Base-by-base conservation (phyloP, 2,797 vertebrate species). In the Pogonophryne albipinna region DNA sequence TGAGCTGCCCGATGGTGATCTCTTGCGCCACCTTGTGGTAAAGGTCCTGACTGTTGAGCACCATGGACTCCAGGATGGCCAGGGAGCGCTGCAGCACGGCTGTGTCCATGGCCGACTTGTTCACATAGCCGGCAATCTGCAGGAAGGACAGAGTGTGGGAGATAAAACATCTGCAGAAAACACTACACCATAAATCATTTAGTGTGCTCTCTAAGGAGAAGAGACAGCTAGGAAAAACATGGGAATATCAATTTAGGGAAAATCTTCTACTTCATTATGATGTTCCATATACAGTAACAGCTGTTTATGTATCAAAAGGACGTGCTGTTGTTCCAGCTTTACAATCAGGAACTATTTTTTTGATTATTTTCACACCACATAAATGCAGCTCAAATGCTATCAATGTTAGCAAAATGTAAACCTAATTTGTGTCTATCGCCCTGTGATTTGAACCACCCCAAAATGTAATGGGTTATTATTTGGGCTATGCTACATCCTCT, bases 21-120 rank as follows among this genome's bases (percentile, higher is more conserved):
- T 99, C 98, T 83, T 99, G 98, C 0, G 98, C 98, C 94, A 99
- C 98, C 89, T 99, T 99, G 94, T 99, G 98, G 94, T 99, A 99
- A 23, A 99, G 95, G 87, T 99, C 98, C 16, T 99, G 98, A 82
- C 98, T 99, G 71, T 99, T 99, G 78, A 99, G 96, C 87, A 99
- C 98, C 98, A 99, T 99, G 0, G 98, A 99, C 87, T 99, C 98
- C 90, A 99, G 91, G 89, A 99, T 99, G 74, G 98, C 98, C 76
- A 99, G 91, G 0, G 98, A 99, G 3, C 98, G 94, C 90, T 99
- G 98, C 85, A 99, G 90, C 78, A 99, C 98, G 0, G 98, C 97
- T 12, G 96, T 92, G 90, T 99, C 98, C 20, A 97, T 96, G 61
- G 96, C 96, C 0, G 98, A 95, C 87, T 99, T 99, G 93, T 97